These are phyloP conservation scores for Amphiprion ocellaris DNA, from an alignment of 2,113 vertebrate genomes.

Conservation along the genomic window DNA sequence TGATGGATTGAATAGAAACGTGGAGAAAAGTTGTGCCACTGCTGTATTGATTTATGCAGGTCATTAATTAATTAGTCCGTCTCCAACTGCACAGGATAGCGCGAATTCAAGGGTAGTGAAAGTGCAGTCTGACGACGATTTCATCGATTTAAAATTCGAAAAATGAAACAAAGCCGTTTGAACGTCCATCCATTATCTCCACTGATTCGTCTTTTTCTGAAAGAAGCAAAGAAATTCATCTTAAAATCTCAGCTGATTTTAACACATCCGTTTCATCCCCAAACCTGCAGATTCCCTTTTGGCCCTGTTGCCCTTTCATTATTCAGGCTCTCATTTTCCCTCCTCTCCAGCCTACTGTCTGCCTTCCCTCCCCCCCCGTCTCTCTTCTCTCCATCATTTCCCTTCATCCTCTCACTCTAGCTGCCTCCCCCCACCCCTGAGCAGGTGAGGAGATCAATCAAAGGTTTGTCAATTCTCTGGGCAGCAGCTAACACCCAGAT, in stretches of 20 bases:
- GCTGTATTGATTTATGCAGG: not conserved
- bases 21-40: not conserved
- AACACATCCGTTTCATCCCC: not conserved
- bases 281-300: not conserved
- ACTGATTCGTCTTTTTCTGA: too few relatives aligned
- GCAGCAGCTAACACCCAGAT: conserved; percentile 50
- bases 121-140: not conserved
- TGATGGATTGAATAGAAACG: not conserved
- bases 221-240: not conserved
- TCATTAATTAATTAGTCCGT: not conserved
- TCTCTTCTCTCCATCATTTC: conserved; percentile 57
- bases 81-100: not conserved
- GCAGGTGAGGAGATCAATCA: conserved; percentile 75
- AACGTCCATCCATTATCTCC: not conserved
- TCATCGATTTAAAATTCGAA: not conserved
- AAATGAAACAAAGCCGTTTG: not conserved
- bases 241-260: not conserved
- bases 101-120: not conserved
- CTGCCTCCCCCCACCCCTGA: conserved; percentile 8
- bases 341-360: not conserved
- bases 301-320: conserved; percentile 40
- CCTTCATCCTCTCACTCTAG: conserved; percentile 29
- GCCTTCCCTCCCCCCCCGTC: not conserved
- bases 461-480: conserved; percentile 59
- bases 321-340: conserved; percentile 40